A percentile compares a stretch with the other conserved stretches of the same genome.
Evolutionary conservation across 2,113 vertebrate species (phyloP).

Genomic region (Junco hyemalis): DNA sequence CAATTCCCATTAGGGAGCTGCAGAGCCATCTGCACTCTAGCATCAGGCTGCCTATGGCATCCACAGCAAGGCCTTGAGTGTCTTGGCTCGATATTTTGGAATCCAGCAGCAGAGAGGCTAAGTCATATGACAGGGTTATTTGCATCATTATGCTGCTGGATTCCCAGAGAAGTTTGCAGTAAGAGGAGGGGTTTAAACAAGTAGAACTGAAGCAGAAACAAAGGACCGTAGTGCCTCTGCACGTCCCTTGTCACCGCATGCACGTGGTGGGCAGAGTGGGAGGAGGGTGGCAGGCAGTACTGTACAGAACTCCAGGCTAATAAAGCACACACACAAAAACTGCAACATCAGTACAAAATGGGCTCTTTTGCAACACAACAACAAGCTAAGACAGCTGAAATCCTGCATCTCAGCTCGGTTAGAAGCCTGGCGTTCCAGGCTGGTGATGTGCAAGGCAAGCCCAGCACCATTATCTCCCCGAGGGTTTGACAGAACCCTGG

Average conservation of each 20-base stretch:
- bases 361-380: neutral
- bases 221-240: neutral
- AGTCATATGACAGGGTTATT: constrained; percentile 35
- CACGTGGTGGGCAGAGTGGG: neutral
- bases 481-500: neutral
- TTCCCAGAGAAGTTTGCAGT: neutral
- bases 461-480: fast-evolving
- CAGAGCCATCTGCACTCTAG: neutral
- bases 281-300: constrained; percentile 18
- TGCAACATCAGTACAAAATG: neutral
- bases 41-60: constrained; percentile 19
- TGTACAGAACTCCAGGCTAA: neutral
- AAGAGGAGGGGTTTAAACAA: constrained; percentile 22
- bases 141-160: neutral
- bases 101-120: neutral
- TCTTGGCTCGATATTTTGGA: neutral
- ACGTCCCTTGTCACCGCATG: neutral
- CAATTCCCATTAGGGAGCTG: constrained; percentile 12
- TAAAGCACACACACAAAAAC: neutral
- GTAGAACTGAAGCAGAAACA: neutral
- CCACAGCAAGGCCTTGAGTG: neutral
- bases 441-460: neutral
- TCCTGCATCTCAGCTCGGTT: neutral
- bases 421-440: neutral
- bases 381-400: neutral